Conservation (phyloP, 2,888 invertebrate genomes). For the Agrochola litura region DNA sequence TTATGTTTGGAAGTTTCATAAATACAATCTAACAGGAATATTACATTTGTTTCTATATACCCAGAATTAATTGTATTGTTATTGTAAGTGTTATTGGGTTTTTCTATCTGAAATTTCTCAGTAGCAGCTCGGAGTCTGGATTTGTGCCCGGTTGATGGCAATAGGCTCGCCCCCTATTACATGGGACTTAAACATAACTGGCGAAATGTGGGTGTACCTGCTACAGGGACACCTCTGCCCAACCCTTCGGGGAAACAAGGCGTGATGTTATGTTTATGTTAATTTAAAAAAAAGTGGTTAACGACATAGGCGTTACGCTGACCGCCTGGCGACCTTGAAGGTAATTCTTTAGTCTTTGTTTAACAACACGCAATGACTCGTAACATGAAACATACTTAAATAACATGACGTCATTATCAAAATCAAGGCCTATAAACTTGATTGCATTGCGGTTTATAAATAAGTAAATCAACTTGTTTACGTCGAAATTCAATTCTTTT, state of each 20-base stretch:
- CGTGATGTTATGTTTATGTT: no score
- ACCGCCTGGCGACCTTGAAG: constrained; percentile 73
- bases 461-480: constrained; percentile 36
- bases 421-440: constrained; percentile 40
- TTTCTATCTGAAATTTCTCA: no score
- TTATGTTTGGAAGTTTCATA: not conserved
- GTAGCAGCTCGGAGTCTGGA: no score
- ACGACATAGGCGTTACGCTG: constrained; percentile 10
- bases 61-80: no score
- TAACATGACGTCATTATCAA: constrained; percentile 65
- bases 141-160: no score
- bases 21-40: not conserved
- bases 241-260: no score
- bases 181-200: no score
- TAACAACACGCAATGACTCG: constrained; percentile 71
- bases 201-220: no score
- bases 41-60: not conserved
- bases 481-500: constrained; percentile 2
- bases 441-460: constrained; percentile 36
- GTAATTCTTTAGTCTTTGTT: constrained; percentile 70
- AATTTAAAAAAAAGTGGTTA: no score
- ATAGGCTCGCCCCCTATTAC: no score
- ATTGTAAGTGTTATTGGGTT: no score
- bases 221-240: no score
- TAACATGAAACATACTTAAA: constrained; percentile 38